phyloP scores from a whole-genome alignment of 2,113 vertebrate genomes.

The Zeus faber region DNA sequence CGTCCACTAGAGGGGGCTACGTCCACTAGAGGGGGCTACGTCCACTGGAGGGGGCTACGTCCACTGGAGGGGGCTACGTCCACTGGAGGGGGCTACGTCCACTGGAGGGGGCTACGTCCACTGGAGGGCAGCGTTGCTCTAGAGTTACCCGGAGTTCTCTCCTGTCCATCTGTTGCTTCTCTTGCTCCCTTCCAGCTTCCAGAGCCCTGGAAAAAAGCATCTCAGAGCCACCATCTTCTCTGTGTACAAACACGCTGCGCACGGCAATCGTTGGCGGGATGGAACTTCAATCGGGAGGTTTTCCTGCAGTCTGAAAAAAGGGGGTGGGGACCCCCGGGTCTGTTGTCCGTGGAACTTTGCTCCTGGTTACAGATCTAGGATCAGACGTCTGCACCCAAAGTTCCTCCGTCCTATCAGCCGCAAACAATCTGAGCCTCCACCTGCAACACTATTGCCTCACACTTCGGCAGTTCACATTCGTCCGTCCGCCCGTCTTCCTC shows the following conservation, averaged over 20 bases:
- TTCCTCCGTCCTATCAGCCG: not conserved
- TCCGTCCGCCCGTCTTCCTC: constrained; percentile 41
- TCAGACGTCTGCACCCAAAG: constrained; percentile 1
- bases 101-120: not conserved
- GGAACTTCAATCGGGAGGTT: not conserved
- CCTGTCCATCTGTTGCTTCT: too few relatives aligned
- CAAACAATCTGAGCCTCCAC: constrained; percentile 16
- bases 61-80: constrained; percentile 63
- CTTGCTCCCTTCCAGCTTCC: constrained; percentile 34
- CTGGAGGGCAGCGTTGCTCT: constrained; percentile 33
- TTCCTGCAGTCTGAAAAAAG: too few relatives aligned
- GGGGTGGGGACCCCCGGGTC: too few relatives aligned
- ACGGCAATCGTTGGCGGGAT: too few relatives aligned
- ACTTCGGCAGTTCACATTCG: constrained; percentile 14
- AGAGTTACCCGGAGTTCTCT: constrained; percentile 18
- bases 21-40: not conserved
- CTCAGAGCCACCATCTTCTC: constrained; percentile 10
- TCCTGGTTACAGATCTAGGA: constrained; percentile 6
- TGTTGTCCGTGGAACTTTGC: constrained; percentile 20
- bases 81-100: not conserved
- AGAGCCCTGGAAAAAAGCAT: constrained; percentile 23
- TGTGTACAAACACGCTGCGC: not conserved
- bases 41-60: constrained; percentile 31
- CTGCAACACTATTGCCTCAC: not conserved
- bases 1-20: not conserved